A percentile compares a stretch with the other conserved stretches of the same genome.
These are phyloP conservation scores for Electrona antarctica DNA, from an alignment of 2,113 vertebrate genomes.

Conservation along the genomic window DNA sequence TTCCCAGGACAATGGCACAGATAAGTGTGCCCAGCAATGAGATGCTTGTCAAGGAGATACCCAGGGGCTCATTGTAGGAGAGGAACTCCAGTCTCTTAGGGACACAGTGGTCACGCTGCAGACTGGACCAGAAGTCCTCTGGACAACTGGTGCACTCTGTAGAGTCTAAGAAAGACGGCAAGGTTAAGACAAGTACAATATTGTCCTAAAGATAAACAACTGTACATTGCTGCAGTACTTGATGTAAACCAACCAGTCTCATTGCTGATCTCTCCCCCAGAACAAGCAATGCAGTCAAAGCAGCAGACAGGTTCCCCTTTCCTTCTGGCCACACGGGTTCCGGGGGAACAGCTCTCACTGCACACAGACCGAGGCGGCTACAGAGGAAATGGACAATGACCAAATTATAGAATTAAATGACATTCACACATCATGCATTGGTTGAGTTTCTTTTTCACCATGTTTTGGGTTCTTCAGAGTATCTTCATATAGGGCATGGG, in stretches of 20 bases:
- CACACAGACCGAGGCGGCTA: conserved; percentile 68
- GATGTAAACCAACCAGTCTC: conserved; percentile 53
- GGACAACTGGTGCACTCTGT: no score
- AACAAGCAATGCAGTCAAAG: conserved; percentile 51
- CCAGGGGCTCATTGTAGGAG: conserved; percentile 19
- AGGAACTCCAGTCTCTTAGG: no score
- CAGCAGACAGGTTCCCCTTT: no score
- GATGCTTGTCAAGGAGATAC: conserved; percentile 39
- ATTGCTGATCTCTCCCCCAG: conserved; percentile 67
- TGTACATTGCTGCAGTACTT: neutral
- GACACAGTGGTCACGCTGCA: no score
- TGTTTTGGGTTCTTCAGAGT: no score
- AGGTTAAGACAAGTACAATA: no score
- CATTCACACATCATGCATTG: no score
- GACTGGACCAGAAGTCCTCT: no score
- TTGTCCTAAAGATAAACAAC: conserved; percentile 1
- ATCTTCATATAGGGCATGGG: no score
- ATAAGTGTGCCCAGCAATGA: conserved; percentile 36
- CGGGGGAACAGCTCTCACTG: conserved; percentile 64
- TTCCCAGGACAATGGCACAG: conserved; percentile 27
- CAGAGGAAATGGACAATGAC: neutral
- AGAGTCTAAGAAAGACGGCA: no score
- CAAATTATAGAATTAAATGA: no score
- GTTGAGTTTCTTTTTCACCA: no score
- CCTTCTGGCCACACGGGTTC: conserved; percentile 60